Percentiles rank a stretch among this genome's conserved stretches.
Conservation (phyloP, 2,888 invertebrate species). For the Enchytraeus crypticus region DNA sequence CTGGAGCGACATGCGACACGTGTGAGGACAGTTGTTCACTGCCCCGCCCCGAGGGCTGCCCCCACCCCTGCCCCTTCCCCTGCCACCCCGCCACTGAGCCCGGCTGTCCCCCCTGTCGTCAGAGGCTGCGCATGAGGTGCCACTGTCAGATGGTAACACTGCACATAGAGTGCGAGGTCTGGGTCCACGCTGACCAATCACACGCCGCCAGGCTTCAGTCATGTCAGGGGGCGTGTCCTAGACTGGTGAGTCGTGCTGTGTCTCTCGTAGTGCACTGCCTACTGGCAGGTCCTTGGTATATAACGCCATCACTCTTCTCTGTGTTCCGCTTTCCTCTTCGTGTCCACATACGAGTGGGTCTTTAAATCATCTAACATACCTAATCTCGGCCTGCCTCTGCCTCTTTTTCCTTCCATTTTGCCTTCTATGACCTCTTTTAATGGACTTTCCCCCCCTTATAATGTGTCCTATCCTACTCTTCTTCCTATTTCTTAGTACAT, state of each 20-base stretch:
- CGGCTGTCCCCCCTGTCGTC: slow-evolving; percentile 64
- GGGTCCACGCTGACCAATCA: slow-evolving; percentile 51
- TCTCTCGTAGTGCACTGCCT: no score
- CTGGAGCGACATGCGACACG: slow-evolving; percentile 41
- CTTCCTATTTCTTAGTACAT: no score
- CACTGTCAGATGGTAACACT: slow-evolving; percentile 72
- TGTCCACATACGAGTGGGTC: no score
- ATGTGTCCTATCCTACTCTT: no score
- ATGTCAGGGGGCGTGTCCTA: slow-evolving; percentile 79
- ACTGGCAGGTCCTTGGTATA: no score
- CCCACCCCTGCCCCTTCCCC: slow-evolving; percentile 61
- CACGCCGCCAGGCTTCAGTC: slow-evolving; percentile 52
- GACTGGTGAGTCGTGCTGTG: slow-evolving; percentile 56
- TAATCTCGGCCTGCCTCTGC: no score
- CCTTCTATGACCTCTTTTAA: no score
- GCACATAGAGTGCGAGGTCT: slow-evolving; percentile 65
- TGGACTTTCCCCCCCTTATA: no score
- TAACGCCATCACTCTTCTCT: no score
- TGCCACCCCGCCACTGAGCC: slow-evolving; percentile 54
- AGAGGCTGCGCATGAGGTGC: slow-evolving; percentile 55
- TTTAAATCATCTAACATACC: no score
- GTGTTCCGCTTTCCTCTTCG: no score
- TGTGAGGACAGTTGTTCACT: slow-evolving; percentile 43
- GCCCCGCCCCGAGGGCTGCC: slow-evolving; percentile 59
- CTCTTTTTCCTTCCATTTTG: no score